Conservation (phyloP, 2,113 vertebrate genomes). For the Mobula hypostoma region DNA sequence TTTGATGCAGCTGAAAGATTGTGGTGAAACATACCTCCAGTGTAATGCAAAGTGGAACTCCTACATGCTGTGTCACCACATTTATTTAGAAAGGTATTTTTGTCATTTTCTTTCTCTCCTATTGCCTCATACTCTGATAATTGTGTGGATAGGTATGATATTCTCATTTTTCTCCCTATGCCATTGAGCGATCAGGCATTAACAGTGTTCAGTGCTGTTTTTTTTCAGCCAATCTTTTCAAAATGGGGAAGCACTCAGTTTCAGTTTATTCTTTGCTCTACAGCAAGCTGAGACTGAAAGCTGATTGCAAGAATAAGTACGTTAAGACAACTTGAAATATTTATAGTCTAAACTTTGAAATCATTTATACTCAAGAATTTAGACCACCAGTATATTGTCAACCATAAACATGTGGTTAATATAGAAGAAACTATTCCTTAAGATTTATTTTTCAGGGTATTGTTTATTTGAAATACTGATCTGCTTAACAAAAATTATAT, state of each 20-base stretch:
- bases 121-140: neutral
- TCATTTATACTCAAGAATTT: too few species aligned
- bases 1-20: neutral
- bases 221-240: neutral
- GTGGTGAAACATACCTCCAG: neutral
- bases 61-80: neutral
- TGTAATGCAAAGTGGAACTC: neutral
- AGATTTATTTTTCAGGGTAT: neutral
- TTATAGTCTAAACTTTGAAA: neutral
- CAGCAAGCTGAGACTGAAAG: neutral
- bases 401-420: neutral
- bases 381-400: neutral
- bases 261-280: neutral
- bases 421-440: neutral
- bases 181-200: neutral
- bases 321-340: neutral
- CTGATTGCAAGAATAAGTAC: neutral
- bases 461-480: neutral
- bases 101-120: neutral
- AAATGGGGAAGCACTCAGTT: neutral
- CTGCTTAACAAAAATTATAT: neutral
- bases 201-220: neutral
- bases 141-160: neutral
- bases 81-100: neutral
- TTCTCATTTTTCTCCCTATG: neutral